Evolutionary conservation across 2,888 invertebrate species (phyloP), one percentile per base, ranked within the genome.

Genomic region (Xylocampa areola): DNA sequence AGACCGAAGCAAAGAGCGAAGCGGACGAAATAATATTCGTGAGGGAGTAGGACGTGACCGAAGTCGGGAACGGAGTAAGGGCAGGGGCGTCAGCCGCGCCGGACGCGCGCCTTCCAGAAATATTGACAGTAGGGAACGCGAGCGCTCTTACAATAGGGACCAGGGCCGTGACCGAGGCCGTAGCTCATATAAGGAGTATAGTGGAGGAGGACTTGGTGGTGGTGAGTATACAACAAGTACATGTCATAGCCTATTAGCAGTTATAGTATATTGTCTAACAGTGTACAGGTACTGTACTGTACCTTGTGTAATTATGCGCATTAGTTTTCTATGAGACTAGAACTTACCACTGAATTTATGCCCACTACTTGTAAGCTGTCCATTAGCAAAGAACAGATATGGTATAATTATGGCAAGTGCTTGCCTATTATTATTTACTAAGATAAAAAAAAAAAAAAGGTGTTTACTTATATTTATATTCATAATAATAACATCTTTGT

Each of bases 151-250:
- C 2, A 10, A 43, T 0, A 11, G 52, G 7, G 60, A 65, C 10
- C 59, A 71, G 11, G 74, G 77, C n/a, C 77, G 73, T 1, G 82
- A 80, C n/a, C 70, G 81, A 21, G 85, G 75, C 23, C 79, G 80
- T 0, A 85, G 80, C 50, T 77, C 82, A 0, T 79, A 78, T 44
- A 81, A 73, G 51, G 82, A 85, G 33, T 77, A 79, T 41, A 84
- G 66, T 61, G 85, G 86, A 27, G 87, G 85, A 10, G 90, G 91
- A 1, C 78, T 89, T 2, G 90, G 89, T 6, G 85, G 88, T 68
- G 88, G 89, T 86, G 59, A 58, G 54, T 68, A 6, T 0, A 1
- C 1, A 2, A 27, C 2, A 10, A n/a, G n/a, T n/a, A 19, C 21
- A 21, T 1, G 21, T 21, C 7, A 6, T 4, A 21, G 21, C 21